Conservation (phyloP, 2,888 invertebrate species). For the Tillus elongatus region DNA sequence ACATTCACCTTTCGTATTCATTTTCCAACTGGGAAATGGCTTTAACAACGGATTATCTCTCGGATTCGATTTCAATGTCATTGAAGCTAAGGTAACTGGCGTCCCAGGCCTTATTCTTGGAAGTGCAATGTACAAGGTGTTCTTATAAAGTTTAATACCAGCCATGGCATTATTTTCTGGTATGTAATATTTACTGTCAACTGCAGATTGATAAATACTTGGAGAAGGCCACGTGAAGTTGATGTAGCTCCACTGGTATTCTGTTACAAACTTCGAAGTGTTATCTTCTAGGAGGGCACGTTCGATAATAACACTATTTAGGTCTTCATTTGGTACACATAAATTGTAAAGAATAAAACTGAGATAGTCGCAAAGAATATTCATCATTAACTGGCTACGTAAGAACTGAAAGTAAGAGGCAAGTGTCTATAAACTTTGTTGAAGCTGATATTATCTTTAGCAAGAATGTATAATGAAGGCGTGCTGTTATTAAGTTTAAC, state of each 20-base stretch:
- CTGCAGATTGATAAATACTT: slow-evolving; percentile 47
- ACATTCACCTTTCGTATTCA: slow-evolving; percentile 54
- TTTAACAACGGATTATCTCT: slow-evolving; percentile 48
- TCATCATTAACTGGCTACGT: no score
- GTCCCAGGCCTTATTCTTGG: slow-evolving; percentile 60
- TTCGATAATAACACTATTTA: no score
- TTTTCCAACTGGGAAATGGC: slow-evolving; percentile 62
- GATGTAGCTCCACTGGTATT: slow-evolving; percentile 62
- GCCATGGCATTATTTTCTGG: slow-evolving; percentile 59
- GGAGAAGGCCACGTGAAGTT: slow-evolving; percentile 58
- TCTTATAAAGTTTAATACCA: slow-evolving; percentile 59
- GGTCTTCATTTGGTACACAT: no score
- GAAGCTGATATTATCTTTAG: no score
- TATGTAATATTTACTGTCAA: slow-evolving; percentile 51
- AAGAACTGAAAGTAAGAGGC: no score
- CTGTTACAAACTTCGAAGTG: no score
- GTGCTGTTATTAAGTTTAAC: no score
- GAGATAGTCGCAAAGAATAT: slow-evolving; percentile 24
- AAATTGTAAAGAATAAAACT: slow-evolving; percentile 25
- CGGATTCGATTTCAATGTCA: slow-evolving; percentile 37
- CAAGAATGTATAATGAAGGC: no score
- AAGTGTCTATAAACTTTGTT: no score
- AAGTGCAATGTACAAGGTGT: slow-evolving; percentile 56
- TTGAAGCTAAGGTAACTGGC: slow-evolving; percentile 57
- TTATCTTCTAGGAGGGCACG: no score